Evolutionary conservation across 2,888 invertebrate genomes (phyloP).

Genomic region (Plemyria rubiginata): DNA sequence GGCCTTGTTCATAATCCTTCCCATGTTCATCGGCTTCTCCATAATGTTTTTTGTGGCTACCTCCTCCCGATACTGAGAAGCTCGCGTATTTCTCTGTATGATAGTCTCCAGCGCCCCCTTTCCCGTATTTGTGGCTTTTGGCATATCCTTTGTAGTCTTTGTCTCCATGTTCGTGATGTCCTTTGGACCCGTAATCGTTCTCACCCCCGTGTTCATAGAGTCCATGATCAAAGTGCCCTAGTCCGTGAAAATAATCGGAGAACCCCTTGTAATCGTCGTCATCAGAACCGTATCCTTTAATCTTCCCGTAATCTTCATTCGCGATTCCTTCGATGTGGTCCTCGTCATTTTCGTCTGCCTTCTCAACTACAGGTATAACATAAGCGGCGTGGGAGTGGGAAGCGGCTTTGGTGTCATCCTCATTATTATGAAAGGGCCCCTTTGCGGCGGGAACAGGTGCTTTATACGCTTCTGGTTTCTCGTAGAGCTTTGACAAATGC

Average conservation of each 20-base stretch:
- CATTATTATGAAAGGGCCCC: conserved; percentile 61
- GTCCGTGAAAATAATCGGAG: conserved; percentile 65
- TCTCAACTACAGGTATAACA: conserved; percentile 72
- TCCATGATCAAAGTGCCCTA: conserved; percentile 62
- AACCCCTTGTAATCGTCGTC: conserved; percentile 65
- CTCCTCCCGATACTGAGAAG: conserved; percentile 78
- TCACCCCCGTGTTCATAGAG: conserved; percentile 67
- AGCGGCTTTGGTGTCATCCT: conserved; percentile 62
- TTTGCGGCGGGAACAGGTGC: conserved; percentile 59
- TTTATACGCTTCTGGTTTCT: conserved; percentile 62
- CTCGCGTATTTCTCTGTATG: conserved; percentile 82
- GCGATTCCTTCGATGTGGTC: conserved; percentile 63
- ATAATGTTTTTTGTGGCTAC: conserved; percentile 79
- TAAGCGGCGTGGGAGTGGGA: conserved; percentile 57
- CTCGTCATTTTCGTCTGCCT: conserved; percentile 54
- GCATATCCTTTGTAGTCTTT: conserved; percentile 82
- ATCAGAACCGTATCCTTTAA: conserved; percentile 61
- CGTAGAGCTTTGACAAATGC: conserved; percentile 70
- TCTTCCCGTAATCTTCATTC: conserved; percentile 66
- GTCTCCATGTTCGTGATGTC: conserved; percentile 77
- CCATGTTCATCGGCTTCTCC: conserved; percentile 80
- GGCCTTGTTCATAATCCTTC: conserved; percentile 77
- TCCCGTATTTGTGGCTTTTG: conserved; percentile 76
- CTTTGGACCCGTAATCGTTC: conserved; percentile 69
- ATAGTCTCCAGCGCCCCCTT: conserved; percentile 83